phyloP scores from a whole-genome alignment of 2,888 invertebrate genomes.

The Pseudolycoriella hygida region DNA sequence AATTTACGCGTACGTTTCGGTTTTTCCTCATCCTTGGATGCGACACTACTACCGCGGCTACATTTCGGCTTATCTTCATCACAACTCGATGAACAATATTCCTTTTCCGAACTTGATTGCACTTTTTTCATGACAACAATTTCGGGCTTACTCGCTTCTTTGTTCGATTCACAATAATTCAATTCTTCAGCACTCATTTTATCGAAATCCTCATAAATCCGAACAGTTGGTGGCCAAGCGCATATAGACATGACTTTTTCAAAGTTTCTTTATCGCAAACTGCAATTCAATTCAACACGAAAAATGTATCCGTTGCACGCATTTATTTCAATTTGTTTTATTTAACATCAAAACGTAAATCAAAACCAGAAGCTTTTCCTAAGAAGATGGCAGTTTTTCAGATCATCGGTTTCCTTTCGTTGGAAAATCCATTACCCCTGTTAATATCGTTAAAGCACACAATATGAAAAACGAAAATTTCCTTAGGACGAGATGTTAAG shows the following conservation, averaged over 20 bases:
- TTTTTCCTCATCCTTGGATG: constrained; percentile 5
- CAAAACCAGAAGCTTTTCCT: too few relatives aligned
- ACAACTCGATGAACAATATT: constrained; percentile 1
- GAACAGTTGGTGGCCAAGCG: constrained; percentile 21
- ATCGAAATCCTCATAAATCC: constrained; percentile 30
- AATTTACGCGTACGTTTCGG: constrained; percentile 1
- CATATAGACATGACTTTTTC: constrained; percentile 22
- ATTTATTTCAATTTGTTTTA: too few relatives aligned
- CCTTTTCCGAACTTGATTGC: neutral
- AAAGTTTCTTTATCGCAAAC: constrained; percentile 2
- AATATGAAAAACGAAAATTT: too few relatives aligned
- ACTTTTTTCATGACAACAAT: constrained; percentile 20
- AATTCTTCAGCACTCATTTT: constrained; percentile 31
- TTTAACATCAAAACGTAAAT: too few relatives aligned
- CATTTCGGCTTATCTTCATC: constrained; percentile 7
- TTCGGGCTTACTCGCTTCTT: constrained; percentile 16
- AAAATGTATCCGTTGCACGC: too few relatives aligned
- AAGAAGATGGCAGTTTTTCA: too few relatives aligned
- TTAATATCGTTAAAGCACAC: too few relatives aligned
- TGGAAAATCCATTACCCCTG: too few relatives aligned
- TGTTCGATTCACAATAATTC: constrained; percentile 21
- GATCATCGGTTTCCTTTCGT: too few relatives aligned
- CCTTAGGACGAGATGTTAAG: too few relatives aligned
- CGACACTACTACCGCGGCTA: constrained; percentile 3
- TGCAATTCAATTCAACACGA: neutral